A percentile compares a stretch with the other conserved stretches of the same genome.
phyloP scores from a whole-genome alignment of 1,140 invertebrate genomes.

The Anoplophora glabripennis region DNA sequence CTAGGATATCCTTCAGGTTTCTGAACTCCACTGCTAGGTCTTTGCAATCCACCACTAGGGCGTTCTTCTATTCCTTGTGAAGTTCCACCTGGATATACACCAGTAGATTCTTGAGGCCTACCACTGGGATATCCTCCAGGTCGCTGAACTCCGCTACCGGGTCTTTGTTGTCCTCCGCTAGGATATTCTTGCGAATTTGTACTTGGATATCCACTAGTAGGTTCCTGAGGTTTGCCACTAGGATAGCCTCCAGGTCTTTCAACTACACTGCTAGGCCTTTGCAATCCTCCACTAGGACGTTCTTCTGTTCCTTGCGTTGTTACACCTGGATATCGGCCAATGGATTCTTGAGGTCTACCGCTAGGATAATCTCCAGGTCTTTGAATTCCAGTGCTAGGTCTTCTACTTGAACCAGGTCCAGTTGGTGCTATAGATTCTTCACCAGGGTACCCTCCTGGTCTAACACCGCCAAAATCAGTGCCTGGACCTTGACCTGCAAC shows the following conservation, averaged over 20 bases:
- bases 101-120: not conserved
- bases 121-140: constrained; percentile 9
- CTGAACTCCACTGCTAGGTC: constrained; percentile 29
- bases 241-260: constrained; percentile 5
- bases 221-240: not conserved
- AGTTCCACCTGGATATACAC: constrained; percentile 16
- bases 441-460: not conserved
- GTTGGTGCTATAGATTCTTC: not conserved
- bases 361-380: constrained; percentile 12
- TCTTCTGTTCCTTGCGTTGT: constrained; percentile 25
- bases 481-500: not conserved
- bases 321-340: constrained; percentile 11
- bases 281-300: constrained; percentile 26
- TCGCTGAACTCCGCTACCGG: constrained; percentile 30
- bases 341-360: constrained; percentile 1
- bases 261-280: constrained; percentile 22
- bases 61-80: constrained; percentile 34
- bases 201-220: not conserved
- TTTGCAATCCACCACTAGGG: constrained; percentile 5
- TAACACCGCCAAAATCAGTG: not conserved
- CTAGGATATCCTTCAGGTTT: constrained; percentile 13
- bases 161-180: too few species aligned
- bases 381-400: not conserved
- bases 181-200: not conserved
- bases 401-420: not conserved